phyloP scores from a whole-genome alignment of 2,113 vertebrate genomes.

The Trichomycterus rosablanca region DNA sequence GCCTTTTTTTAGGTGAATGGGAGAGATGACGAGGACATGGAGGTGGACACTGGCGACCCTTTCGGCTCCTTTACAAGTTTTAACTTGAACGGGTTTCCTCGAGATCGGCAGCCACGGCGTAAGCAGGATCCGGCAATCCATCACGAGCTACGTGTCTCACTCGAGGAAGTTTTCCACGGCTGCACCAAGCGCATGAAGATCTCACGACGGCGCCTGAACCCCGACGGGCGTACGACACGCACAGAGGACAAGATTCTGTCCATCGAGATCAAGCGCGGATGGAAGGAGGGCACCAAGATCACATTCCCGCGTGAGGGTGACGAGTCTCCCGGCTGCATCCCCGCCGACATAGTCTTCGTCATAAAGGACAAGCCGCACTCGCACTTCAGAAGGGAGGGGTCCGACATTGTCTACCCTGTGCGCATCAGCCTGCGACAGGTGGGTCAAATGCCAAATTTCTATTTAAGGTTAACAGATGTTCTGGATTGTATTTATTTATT shows the following conservation, averaged over 20 bases:
- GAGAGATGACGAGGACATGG: conserved; percentile 91
- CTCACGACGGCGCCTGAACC: conserved; percentile 89
- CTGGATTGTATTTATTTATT: neutral
- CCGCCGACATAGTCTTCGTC: conserved; percentile 95
- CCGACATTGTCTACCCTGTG: conserved; percentile 90
- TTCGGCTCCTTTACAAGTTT: conserved; percentile 88
- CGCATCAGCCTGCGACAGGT: conserved; percentile 92
- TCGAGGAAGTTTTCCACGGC: conserved; percentile 93
- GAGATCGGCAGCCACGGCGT: conserved; percentile 82
- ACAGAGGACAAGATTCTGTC: conserved; percentile 95
- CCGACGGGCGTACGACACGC: conserved; percentile 86
- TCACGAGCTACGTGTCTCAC: conserved; percentile 88
- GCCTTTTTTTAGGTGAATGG: conserved; percentile 69
- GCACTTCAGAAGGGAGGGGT: conserved; percentile 92
- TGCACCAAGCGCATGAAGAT: conserved; percentile 97
- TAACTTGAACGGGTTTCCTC: conserved; percentile 90
- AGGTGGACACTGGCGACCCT: conserved; percentile 85
- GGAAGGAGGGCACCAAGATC: conserved; percentile 99
- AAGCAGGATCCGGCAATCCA: conserved; percentile 94
- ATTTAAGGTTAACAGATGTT: neutral
- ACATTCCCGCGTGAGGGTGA: conserved; percentile 95
- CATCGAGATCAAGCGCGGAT: conserved; percentile 95
- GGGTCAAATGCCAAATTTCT: conserved; percentile 49
- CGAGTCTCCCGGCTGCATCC: conserved; percentile 86
- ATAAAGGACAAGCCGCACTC: conserved; percentile 97